A percentile compares a stretch with the other conserved stretches of the same genome.
These are phyloP conservation scores for Rhopilema esculentum DNA, from an alignment of 30 jellyfish, hydroid and myxozoan genomes.

Conservation along the genomic window DNA sequence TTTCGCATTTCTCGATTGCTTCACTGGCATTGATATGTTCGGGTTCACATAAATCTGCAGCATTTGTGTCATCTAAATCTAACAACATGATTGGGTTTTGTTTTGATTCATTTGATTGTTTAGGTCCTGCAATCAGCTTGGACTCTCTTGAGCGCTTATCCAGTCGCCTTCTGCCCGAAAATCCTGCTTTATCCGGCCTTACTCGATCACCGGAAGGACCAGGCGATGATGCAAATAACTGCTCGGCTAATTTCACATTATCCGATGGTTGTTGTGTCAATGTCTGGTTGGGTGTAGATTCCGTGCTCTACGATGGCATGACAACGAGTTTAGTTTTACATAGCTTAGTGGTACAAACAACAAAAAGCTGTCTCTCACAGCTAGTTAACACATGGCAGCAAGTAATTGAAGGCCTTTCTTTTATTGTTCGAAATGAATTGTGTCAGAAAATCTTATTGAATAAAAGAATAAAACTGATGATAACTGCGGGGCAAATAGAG, in stretches of 20 bases:
- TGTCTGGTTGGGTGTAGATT: background rate
- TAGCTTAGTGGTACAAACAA: no score
- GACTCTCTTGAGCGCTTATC: conserved; percentile 12
- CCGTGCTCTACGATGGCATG: background rate
- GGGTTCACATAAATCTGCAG: conserved; percentile 10
- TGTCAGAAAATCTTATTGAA: no score
- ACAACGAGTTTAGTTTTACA: no score
- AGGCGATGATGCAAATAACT: conserved; percentile 13
- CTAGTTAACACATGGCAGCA: no score
- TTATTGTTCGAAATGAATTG: no score
- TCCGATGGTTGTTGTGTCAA: conserved; percentile 1
- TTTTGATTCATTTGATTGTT: background rate
- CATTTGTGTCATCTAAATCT: conserved; percentile 41
- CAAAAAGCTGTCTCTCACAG: no score
- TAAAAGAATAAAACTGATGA: no score
- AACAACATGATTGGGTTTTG: conserved; percentile 12
- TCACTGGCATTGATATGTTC: background rate
- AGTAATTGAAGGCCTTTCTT: no score
- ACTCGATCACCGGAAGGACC: background rate
- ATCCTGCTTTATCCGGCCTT: conserved; percentile 55
- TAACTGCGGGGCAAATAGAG: no score
- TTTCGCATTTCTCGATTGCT: background rate
- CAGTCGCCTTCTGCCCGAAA: conserved; percentile 10
- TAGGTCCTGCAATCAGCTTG: background rate
- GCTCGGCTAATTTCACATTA: conserved; percentile 41